Evolutionary conservation across 2,113 vertebrate species (phyloP), one percentile per base, ranked within the genome.

Genomic region (Anser brachyrhynchus): DNA sequence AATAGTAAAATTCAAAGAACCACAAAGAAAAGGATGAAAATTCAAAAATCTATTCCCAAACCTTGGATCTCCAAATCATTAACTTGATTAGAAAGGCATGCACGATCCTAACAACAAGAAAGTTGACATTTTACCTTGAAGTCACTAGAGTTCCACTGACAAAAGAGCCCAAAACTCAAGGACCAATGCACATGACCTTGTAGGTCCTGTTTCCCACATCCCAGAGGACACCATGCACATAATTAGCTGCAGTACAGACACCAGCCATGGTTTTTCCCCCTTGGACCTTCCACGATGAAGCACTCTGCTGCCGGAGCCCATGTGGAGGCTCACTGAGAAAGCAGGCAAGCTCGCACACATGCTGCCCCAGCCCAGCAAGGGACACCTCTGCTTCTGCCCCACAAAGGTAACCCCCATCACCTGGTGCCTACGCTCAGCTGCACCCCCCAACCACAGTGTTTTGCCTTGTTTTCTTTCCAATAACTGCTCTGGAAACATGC

Each of bases 331-430:
- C 26, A 62, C 62, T 33, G 51, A 64, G 39, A 20, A 13, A 4
- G 6, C 1, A 2, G 13, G 3, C 11, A 49, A 51, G 10, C 8
- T 44, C 6, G 4, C 49, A 71, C 23, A 46, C 52, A 0, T 37
- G 4, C 17, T 15, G 4, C 10, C 25, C 21, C 28, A 51, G 2
- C 29, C 8, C 6, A 1, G 35, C 46, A n/a, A 37, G 16, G 21
- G 16, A 4, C 16, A 22, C 3, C 28, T 51, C 51, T 43, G 11
- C 51, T 58, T 6, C n/a, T 58, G 15, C 22, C 46, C 46, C 59
- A 39, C 61, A 41, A 22, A 54, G 22, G 23, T 8, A 11, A 25
- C 10, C 44, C n/a, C 72, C 31, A 25, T 19, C 1, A 0, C 4
- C n/a, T 44, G 15, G 4, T 2, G 6, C 14, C 52, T 51, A 25